Percentiles rank a stretch among this genome's conserved stretches.
phyloP scores from a whole-genome alignment of 2,797 vertebrate genomes.

The Oreortyx pictus region DNA sequence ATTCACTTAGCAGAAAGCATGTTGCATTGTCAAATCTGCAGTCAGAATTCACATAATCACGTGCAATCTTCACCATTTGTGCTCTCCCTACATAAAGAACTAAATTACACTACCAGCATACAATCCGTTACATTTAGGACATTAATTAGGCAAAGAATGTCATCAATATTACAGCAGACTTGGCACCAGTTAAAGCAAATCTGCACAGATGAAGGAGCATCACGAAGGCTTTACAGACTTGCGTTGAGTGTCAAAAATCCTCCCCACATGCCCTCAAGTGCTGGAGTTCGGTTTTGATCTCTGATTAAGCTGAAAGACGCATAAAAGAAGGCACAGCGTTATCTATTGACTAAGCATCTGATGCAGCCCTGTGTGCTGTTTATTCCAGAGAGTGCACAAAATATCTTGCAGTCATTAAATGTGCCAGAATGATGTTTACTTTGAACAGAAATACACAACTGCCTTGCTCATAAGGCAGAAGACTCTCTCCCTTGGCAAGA shows the following conservation, averaged over 20 bases:
- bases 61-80: background rate
- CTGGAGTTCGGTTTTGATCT: conserved; percentile 17
- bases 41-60: background rate
- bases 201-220: background rate
- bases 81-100: background rate
- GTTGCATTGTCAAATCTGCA: background rate
- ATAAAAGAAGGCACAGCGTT: background rate
- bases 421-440: background rate
- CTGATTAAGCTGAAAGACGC: conserved; percentile 15
- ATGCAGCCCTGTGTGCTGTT: background rate
- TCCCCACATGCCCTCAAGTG: background rate
- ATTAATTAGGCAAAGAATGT: conserved; percentile 9
- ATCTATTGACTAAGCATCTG: background rate
- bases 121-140: background rate
- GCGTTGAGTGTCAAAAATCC: conserved; percentile 6
- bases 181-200: background rate
- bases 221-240: background rate
- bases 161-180: conserved; percentile 23
- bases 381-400: conserved; percentile 1
- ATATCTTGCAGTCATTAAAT: background rate
- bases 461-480: conserved; percentile 43
- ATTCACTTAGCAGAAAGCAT: background rate
- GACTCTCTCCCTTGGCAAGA: background rate
- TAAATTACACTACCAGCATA: background rate
- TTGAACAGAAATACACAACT: conserved; percentile 44